Evolutionary conservation across 2,797 vertebrate species (phyloP).

Genomic region (Gymnothorax javanicus): DNA sequence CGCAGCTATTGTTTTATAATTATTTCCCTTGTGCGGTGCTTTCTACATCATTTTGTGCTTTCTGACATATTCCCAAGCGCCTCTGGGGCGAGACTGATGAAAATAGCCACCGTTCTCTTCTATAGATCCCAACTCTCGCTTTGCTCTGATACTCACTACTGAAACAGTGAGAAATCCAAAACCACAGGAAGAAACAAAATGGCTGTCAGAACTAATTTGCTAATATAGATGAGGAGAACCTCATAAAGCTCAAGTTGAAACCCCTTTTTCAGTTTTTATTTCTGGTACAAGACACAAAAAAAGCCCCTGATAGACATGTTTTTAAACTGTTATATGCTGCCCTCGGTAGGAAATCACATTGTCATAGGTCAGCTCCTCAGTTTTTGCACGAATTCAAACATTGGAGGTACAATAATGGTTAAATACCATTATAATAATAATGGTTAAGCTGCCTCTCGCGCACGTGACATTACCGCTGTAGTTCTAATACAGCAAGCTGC

Average conservation of each 20-base stretch:
- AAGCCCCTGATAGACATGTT: background rate
- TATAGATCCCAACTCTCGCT: background rate
- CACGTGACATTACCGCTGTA: no score
- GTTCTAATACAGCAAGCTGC: no score
- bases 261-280: background rate
- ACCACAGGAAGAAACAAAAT: slow-evolving; percentile 1
- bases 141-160: slow-evolving; percentile 11
- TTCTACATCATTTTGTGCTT: background rate
- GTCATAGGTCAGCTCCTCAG: slow-evolving; percentile 12
- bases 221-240: background rate
- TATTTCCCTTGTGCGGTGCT: slow-evolving; percentile 15
- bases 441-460: no score
- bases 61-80: background rate
- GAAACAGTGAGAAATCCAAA: slow-evolving; percentile 21
- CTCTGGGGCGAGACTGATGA: slow-evolving; percentile 4
- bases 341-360: slow-evolving; percentile 18
- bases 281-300: background rate
- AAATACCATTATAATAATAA: no score
- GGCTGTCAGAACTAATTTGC: background rate
- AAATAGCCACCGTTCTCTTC: background rate
- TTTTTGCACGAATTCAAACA: slow-evolving; percentile 28
- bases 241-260: background rate
- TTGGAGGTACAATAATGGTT: no score
- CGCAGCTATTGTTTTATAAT: background rate
- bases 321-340: background rate